phyloP scores from a whole-genome alignment of 2,888 invertebrate species.

The Melieria omissa region DNA sequence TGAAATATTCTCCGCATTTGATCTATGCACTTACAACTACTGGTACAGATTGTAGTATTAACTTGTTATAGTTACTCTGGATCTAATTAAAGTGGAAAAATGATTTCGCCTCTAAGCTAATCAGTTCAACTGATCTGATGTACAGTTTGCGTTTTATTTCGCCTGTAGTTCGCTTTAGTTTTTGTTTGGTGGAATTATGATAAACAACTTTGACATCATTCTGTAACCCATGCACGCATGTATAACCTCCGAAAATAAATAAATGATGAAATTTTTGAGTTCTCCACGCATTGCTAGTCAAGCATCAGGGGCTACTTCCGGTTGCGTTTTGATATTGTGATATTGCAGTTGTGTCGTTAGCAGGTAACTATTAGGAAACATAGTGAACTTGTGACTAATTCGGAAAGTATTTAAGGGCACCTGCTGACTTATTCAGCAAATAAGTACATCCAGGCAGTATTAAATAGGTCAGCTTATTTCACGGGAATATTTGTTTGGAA shows the following conservation, averaged over 20 bases:
- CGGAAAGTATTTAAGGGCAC: too few relatives aligned
- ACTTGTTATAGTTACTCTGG: neutral
- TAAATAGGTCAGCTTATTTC: too few relatives aligned
- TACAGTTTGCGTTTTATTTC: neutral
- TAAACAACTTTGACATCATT: constrained; percentile 61
- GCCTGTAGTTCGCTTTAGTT: neutral
- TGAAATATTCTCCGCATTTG: too few relatives aligned
- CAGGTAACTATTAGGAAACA: too few relatives aligned
- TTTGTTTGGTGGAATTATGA: constrained; percentile 20
- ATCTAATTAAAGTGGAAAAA: constrained; percentile 23
- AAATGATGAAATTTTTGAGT: constrained; percentile 41
- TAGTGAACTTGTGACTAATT: too few relatives aligned
- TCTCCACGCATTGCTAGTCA: constrained; percentile 66
- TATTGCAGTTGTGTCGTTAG: too few relatives aligned
- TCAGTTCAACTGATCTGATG: too few relatives aligned
- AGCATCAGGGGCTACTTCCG: constrained; percentile 66
- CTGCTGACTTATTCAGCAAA: too few relatives aligned
- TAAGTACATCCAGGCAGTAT: too few relatives aligned
- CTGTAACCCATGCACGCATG: constrained; percentile 27
- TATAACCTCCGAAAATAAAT: constrained; percentile 3
- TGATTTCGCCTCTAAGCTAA: neutral
- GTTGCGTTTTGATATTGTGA: constrained; percentile 32
- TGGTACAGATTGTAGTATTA: too few relatives aligned
- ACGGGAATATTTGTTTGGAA: too few relatives aligned
- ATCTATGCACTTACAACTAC: too few relatives aligned